Base-by-base conservation (phyloP, 1,140 invertebrate species). In the Wiebesia pumilae region DNA sequence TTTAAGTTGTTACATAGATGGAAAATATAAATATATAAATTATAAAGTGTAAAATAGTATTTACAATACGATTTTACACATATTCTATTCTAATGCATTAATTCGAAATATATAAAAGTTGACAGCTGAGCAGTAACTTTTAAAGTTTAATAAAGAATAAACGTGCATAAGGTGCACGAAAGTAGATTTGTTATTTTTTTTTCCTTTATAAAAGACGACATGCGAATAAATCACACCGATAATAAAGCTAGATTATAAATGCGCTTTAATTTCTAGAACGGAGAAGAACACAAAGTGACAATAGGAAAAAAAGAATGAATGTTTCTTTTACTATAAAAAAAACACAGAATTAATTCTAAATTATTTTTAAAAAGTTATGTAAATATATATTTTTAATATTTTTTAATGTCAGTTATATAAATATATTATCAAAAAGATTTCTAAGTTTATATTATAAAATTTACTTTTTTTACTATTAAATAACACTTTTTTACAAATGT, bases 191-290 rank as follows among this genome's bases (percentile, higher is more conserved):
- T 24, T 47, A 30, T 62, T 62, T 80, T 62, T 58, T 80, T 58
- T n/a, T 30, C 19, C 38, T 67, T 40, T 35, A 33, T n/a, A 67
- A 19, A 9, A 10, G 7, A n/a, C 33, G 21, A 69, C 51, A 14
- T 1, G 24, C 10, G 19, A 54, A 78, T 88, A 88, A 88, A 84
- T 88, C 78, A 86, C 27, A 81, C n/a, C 51, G 82, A 88, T 86
- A 88, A 84, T 84, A 62, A 85, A 85, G 35, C 58, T 82, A 33
- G 12, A 77, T 83, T 9, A 12, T 9, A 33, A 54, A 38, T 38
- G 35, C 21, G 30, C 33, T 54, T 78, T 78, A 33, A 2, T 19
- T 62, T 62, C 33, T 6, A 80, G 77, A 24, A 35, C 21, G 9
- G 30, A 27, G 3, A n/a, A 24, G 51, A 3, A 62, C 9, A 62